Evolutionary conservation across 35 echinoderm and acorn worm species (phyloP).

Genomic region (Anneissia japonica): DNA sequence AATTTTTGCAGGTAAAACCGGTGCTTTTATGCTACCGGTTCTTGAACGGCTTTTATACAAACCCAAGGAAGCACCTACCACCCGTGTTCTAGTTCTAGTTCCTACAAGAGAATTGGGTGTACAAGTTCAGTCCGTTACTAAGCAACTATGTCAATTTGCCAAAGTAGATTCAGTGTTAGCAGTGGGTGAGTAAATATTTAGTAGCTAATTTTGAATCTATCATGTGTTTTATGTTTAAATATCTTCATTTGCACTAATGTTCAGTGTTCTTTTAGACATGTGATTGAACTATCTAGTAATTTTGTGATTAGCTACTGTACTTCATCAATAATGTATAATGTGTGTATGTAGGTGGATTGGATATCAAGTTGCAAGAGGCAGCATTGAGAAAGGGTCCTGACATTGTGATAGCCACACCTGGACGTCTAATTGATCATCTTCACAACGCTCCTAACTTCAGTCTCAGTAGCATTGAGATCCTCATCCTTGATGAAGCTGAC

Average conservation of each 20-base stretch:
- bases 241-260: no score
- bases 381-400: slow-evolving; percentile 82
- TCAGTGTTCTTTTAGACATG: no score
- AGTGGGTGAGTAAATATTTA: slow-evolving; percentile 80
- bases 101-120: slow-evolving; percentile 94
- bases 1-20: slow-evolving; percentile 73
- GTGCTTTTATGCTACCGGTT: slow-evolving; percentile 93
- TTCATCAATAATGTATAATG: no score
- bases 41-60: slow-evolving; percentile 91
- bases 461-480: slow-evolving; percentile 76
- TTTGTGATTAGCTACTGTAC: no score
- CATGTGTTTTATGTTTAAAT: no score
- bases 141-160: slow-evolving; percentile 79
- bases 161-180: slow-evolving; percentile 68
- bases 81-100: slow-evolving; percentile 68
- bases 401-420: slow-evolving; percentile 93
- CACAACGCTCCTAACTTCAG: slow-evolving; percentile 90
- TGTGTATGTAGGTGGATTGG: slow-evolving; percentile 65
- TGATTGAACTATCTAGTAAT: no score
- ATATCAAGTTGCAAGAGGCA: slow-evolving; percentile 91
- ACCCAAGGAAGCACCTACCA: slow-evolving; percentile 68
- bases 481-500: slow-evolving; percentile 99
- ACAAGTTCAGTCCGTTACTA: slow-evolving; percentile 71
- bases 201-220: no score
- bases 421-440: slow-evolving; percentile 93